phyloP scores from a whole-genome alignment of 2,888 invertebrate species.

The Sturmia bella region DNA sequence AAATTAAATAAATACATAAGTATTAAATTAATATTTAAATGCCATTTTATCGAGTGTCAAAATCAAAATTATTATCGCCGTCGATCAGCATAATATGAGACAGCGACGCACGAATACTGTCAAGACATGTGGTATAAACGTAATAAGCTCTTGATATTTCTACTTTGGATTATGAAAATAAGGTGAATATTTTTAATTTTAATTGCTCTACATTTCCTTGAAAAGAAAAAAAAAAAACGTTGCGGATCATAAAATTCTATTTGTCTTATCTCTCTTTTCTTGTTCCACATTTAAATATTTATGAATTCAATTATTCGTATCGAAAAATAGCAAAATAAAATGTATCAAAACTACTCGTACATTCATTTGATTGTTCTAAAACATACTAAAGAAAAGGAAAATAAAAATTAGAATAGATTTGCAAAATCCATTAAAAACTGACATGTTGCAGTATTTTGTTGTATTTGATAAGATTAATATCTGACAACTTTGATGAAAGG shows the following conservation, averaged over 20 bases:
- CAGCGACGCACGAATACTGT: conserved; percentile 60
- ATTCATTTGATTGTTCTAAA: conserved; percentile 41
- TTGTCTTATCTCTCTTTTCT: conserved; percentile 34
- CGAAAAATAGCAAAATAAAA: not conserved
- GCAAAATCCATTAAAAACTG: conserved; percentile 50
- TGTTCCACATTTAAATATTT: conserved; percentile 34
- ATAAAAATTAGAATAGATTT: conserved; percentile 10
- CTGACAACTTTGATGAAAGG: conserved; percentile 58
- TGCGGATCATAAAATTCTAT: not conserved
- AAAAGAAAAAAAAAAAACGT: not conserved
- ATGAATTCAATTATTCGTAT: conserved; percentile 34
- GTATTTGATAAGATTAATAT: conserved; percentile 58
- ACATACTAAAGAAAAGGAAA: conserved; percentile 23
- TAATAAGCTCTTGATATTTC: conserved; percentile 80
- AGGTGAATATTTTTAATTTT: conserved; percentile 76
- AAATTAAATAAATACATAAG: conserved; percentile 10
- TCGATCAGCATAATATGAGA: conserved; percentile 67
- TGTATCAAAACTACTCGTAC: conserved; percentile 20
- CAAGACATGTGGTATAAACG: conserved; percentile 81
- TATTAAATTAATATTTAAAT: conserved; percentile 41
- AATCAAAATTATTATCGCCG: conserved; percentile 42
- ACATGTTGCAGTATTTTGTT: conserved; percentile 39
- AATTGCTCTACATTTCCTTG: conserved; percentile 7
- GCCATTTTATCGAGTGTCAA: conserved; percentile 54
- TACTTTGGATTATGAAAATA: conserved; percentile 82